Base-by-base conservation (phyloP, 2,113 vertebrate genomes). In the Perccottus glenii region DNA sequence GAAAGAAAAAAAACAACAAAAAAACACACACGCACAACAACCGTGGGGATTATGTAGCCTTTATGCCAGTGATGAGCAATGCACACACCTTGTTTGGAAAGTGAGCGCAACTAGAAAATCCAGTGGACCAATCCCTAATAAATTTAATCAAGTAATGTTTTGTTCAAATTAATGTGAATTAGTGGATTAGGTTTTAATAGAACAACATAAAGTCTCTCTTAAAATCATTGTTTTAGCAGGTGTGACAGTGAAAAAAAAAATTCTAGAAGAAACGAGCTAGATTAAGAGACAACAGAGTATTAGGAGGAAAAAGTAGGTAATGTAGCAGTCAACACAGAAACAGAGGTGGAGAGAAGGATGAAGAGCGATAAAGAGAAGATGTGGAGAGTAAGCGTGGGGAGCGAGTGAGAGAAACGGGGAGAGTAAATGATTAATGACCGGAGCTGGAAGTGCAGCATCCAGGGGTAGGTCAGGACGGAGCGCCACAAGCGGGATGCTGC, bases 371-470 rank as follows among this genome's bases (percentile, higher is more conserved):
- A 63, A 80, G 74, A 75, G 70, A 63, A 74, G 58, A 58, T 46
- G 69, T 12, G n/a, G 48, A 61, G 36, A 56, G 65, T 33, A 53
- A 27, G 12, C 2, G 14, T 3, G 67, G 57, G 45, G 19, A 66
- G 47, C 55, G 60, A 65, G 48, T 77, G 12, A 49, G 53, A 76
- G 64, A 69, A 44, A 61, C 64, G 27, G 50, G 59, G 70, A 70
- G 80, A 73, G 81, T 88, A 81, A 89, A 91, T 89, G 87, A 90
- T 91, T 92, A 78, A 91, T 87, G 80, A 81, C 78, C 71, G 81
- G 73, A 78, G 75, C 73, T 65, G 67, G 67, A 82, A 65, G 60
- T 47, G 40, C 71, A 58, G 77, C 19, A 27, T 27, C 48, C 49
- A 78, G 61, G 58, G 52, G 78, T 77, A 87, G 82, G 85, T 82